Evolutionary conservation across 2,113 vertebrate species (phyloP).

Genomic region (Anser cygnoides): DNA sequence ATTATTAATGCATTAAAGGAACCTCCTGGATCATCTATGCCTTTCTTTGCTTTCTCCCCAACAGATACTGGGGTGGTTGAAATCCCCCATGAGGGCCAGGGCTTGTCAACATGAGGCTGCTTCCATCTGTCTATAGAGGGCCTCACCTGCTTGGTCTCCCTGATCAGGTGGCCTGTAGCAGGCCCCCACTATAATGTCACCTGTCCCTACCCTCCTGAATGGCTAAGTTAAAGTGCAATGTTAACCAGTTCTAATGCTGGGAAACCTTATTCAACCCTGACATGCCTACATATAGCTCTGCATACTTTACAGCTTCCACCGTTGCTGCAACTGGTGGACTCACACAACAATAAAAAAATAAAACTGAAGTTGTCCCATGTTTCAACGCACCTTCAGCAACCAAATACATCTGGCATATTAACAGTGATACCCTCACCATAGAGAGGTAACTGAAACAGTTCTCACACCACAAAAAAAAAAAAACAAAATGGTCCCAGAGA

Average conservation of each 20-base stretch:
- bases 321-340: background rate
- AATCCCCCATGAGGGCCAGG: too few relatives aligned
- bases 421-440: rapidly evolving
- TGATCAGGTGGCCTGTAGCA: too few relatives aligned
- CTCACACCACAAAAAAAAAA: background rate
- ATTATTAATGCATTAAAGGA: too few relatives aligned
- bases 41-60: too few relatives aligned
- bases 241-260: background rate
- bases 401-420: background rate
- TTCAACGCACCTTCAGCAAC: background rate
- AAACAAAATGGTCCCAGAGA: background rate
- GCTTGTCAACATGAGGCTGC: too few relatives aligned
- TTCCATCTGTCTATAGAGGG: too few relatives aligned
- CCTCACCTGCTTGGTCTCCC: too few relatives aligned
- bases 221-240: background rate
- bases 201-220: background rate
- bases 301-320: background rate
- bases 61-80: too few relatives aligned
- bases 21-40: too few relatives aligned
- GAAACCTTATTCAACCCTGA: background rate
- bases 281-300: background rate
- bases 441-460: background rate
- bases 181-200: too few relatives aligned
- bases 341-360: background rate
- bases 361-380: background rate